phyloP scores from a whole-genome alignment of 2,888 invertebrate species.

The Lutraria lutraria region DNA sequence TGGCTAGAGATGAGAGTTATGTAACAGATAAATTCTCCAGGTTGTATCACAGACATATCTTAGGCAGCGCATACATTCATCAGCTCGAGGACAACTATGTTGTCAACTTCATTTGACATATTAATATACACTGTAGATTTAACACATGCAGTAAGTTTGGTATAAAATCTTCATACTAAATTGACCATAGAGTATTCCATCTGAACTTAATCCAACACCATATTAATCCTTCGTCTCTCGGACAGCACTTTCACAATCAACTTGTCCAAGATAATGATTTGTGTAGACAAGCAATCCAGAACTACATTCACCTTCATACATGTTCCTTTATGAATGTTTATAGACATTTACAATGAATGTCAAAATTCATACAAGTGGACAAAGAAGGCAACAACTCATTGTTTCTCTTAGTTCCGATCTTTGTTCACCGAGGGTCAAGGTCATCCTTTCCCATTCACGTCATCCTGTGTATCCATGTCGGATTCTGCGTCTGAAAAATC shows the following conservation, averaged over 20 bases:
- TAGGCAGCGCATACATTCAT: background rate
- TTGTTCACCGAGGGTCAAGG: background rate
- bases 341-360: slow-evolving; percentile 12
- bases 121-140: background rate
- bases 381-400: background rate
- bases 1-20: background rate
- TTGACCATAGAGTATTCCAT: background rate
- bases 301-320: background rate
- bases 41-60: background rate
- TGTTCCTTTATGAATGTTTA: background rate
- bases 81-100: background rate
- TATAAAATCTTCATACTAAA: background rate
- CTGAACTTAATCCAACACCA: background rate
- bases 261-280: background rate
- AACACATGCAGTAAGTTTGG: background rate
- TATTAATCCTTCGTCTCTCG: background rate
- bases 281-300: background rate
- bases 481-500: slow-evolving; percentile 66
- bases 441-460: slow-evolving; percentile 64
- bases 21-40: background rate
- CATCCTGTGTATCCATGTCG: slow-evolving; percentile 67
- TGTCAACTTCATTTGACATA: background rate
- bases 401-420: background rate
- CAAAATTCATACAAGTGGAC: background rate
- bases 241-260: background rate